A percentile compares a stretch with the other conserved stretches of the same genome.
Evolutionary conservation across 1,140 invertebrate genomes (phyloP).

Genomic region (Hyles euphorbiae): DNA sequence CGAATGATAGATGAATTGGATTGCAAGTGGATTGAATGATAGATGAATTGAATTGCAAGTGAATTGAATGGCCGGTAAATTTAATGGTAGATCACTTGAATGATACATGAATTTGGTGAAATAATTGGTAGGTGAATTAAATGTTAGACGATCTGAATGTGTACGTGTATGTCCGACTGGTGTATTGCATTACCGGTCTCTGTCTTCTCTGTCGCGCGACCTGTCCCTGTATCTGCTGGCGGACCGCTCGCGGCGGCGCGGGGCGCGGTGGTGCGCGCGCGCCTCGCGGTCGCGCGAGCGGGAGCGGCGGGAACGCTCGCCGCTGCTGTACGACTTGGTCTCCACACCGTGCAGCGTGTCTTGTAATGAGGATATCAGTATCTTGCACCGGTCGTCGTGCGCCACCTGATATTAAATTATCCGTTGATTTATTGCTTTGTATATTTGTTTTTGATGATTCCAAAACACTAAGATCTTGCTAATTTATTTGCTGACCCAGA

Average conservation of each 20-base stretch:
- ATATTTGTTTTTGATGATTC: too few species aligned
- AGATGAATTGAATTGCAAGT: too few species aligned
- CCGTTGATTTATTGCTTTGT: background rate
- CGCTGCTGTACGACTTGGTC: slow-evolving; percentile 92
- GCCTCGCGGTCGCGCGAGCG: slow-evolving; percentile 89
- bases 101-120: too few species aligned
- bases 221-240: slow-evolving; percentile 87
- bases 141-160: too few species aligned
- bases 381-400: slow-evolving; percentile 98
- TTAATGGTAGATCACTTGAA: too few species aligned
- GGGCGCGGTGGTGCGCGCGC: slow-evolving; percentile 80
- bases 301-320: slow-evolving; percentile 79
- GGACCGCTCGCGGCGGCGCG: slow-evolving; percentile 84
- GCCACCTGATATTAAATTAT: slow-evolving; percentile 78
- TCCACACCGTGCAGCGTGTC: slow-evolving; percentile 98
- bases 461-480: background rate
- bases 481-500: too few species aligned
- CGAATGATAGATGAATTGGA: too few species aligned
- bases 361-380: slow-evolving; percentile 96
- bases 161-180: too few species aligned
- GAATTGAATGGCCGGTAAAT: too few species aligned
- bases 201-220: slow-evolving; percentile 81
- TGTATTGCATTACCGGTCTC: slow-evolving; percentile 63
- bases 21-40: too few species aligned
- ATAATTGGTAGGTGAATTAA: too few species aligned